Conservation (phyloP, 2,888 invertebrate genomes). For the Drosophila picticornis region DNA sequence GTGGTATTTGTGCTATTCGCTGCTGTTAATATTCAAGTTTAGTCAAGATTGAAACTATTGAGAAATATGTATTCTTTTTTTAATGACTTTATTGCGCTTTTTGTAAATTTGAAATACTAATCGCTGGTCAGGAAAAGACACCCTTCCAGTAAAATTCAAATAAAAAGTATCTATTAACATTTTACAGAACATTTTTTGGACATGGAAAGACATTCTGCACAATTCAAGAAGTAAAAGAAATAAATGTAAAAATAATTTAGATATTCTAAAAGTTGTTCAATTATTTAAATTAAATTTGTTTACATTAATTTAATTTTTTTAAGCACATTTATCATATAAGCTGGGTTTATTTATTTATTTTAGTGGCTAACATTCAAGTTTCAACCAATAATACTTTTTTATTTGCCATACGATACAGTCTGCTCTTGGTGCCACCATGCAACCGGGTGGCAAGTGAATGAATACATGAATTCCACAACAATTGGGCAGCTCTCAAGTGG, state of each 20-base stretch:
- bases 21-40: background rate
- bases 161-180: background rate
- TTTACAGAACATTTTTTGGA: background rate
- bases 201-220: background rate
- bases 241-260: background rate
- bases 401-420: too few relatives aligned
- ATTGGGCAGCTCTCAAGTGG: constrained; percentile 46
- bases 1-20: background rate
- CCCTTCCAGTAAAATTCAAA: too few relatives aligned
- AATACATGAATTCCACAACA: constrained; percentile 71
- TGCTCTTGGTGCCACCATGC: constrained; percentile 49
- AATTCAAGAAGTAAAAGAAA: background rate
- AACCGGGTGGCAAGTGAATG: constrained; percentile 58
- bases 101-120: background rate
- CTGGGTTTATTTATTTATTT: too few relatives aligned
- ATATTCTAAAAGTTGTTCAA: background rate
- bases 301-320: too few relatives aligned
- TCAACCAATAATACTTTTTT: too few relatives aligned
- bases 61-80: background rate
- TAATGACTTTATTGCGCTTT: background rate
- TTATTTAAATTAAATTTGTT: background rate
- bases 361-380: too few relatives aligned
- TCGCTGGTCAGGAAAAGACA: too few relatives aligned
- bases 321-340: rapidly evolving
- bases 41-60: background rate